These are phyloP conservation scores for Eurytoma californica DNA, from an alignment of 2,888 invertebrate species.

Conservation along the genomic window DNA sequence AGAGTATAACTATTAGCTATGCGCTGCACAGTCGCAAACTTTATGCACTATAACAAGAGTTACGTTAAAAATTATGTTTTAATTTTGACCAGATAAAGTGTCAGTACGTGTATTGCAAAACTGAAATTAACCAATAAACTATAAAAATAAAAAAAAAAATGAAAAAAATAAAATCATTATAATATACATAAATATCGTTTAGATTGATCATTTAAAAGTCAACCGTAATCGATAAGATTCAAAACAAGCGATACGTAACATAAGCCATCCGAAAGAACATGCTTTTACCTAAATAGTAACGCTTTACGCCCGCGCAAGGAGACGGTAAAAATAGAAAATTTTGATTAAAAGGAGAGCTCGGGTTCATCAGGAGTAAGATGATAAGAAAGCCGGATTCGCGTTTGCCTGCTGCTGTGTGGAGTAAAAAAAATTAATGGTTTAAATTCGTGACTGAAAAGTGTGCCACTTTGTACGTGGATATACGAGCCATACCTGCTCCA, in stretches of 20 bases:
- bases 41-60: too few relatives aligned
- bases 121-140: too few relatives aligned
- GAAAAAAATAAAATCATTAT: too few relatives aligned
- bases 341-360: conserved; percentile 4
- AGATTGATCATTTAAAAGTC: background rate
- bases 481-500: background rate
- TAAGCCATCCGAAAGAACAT: background rate
- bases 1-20: too few relatives aligned
- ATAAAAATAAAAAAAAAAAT: background rate
- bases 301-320: too few relatives aligned
- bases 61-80: too few relatives aligned
- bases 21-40: too few relatives aligned
- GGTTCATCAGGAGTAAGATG: conserved; percentile 14
- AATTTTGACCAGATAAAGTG: too few relatives aligned
- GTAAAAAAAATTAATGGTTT: conserved; percentile 23
- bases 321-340: background rate
- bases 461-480: conserved; percentile 2
- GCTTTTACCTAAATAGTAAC: background rate
- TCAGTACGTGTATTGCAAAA: too few relatives aligned
- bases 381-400: conserved; percentile 31
- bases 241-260: background rate
- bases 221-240: background rate
- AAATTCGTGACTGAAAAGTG: conserved; percentile 43
- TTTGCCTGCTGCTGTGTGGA: background rate
- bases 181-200: background rate